phyloP scores from a whole-genome alignment of 2,113 vertebrate species.

The Oncorhynchus nerka region DNA sequence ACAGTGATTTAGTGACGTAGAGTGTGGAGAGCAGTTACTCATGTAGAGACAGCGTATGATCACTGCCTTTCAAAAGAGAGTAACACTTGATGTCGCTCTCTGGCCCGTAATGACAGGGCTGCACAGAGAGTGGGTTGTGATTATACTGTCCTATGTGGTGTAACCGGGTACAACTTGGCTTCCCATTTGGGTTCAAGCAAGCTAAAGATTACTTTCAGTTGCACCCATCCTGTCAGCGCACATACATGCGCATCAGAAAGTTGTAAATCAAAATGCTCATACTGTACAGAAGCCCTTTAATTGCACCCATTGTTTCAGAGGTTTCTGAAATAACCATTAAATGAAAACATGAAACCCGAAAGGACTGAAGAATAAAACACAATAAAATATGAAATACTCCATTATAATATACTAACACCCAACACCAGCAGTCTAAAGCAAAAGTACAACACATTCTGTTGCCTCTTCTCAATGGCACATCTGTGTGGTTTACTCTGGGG shows the following conservation, averaged over 20 bases:
- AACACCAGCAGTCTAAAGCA: background rate
- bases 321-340: conserved; percentile 6
- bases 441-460: background rate
- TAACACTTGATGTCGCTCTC: conserved; percentile 12
- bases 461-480: background rate
- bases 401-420: background rate
- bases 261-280: background rate
- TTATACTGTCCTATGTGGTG: conserved; percentile 29
- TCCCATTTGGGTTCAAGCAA: conserved; percentile 6
- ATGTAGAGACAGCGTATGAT: conserved; percentile 13
- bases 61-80: conserved; percentile 22
- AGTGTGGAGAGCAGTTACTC: background rate
- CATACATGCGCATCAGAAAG: background rate
- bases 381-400: background rate
- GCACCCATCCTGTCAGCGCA: background rate
- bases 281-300: background rate
- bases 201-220: conserved; percentile 15
- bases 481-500: background rate
- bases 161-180: background rate
- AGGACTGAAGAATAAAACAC: background rate
- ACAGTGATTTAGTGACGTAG: conserved; percentile 1
- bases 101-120: conserved; percentile 44
- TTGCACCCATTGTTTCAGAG: conserved; percentile 6
- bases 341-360: conserved; percentile 10
- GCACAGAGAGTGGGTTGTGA: conserved; percentile 38